These are phyloP conservation scores for Ptilorrhoa leucosticta DNA, from an alignment of 2,113 vertebrate genomes.

Conservation along the genomic window DNA sequence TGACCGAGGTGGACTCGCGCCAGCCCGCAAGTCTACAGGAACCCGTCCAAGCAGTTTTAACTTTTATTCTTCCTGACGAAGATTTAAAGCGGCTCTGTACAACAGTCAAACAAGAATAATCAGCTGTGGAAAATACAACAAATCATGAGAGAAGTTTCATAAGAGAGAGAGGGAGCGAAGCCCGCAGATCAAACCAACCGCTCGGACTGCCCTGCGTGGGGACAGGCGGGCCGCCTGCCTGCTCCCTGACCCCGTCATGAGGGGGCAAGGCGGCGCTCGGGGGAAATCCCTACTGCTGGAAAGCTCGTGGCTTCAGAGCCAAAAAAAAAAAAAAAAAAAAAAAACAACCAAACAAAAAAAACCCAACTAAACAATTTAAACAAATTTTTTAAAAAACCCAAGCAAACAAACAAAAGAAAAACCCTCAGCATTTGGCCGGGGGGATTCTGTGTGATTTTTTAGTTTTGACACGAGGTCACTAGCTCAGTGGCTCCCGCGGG, in stretches of 20 bases:
- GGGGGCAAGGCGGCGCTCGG: neutral
- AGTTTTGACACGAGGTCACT: neutral
- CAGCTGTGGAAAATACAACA: conserved; percentile 59
- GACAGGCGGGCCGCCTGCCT: neutral
- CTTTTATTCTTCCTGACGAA: conserved; percentile 38
- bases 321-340: too few relatives aligned
- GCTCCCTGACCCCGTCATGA: neutral
- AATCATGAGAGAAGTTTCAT: conserved; percentile 12
- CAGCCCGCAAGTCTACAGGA: neutral
- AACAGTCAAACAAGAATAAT: conserved; percentile 33
- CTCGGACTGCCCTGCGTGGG: neutral
- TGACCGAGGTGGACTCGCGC: neutral
- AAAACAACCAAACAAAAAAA: too few relatives aligned
- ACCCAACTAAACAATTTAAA: neutral
- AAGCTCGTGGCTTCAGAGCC: neutral
- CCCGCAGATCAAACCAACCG: neutral
- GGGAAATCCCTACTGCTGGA: neutral
- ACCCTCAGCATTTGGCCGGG: neutral
- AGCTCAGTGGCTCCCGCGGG: neutral
- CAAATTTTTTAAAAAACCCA: too few relatives aligned
- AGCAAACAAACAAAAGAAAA: neutral
- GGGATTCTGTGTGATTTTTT: neutral
- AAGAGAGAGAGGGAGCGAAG: neutral
- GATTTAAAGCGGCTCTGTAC: conserved; percentile 52
- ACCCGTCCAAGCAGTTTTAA: neutral